Evolutionary conservation across 2,888 invertebrate genomes (phyloP), one percentile per base, ranked within the genome.

Genomic region (Sinelater perroti): DNA sequence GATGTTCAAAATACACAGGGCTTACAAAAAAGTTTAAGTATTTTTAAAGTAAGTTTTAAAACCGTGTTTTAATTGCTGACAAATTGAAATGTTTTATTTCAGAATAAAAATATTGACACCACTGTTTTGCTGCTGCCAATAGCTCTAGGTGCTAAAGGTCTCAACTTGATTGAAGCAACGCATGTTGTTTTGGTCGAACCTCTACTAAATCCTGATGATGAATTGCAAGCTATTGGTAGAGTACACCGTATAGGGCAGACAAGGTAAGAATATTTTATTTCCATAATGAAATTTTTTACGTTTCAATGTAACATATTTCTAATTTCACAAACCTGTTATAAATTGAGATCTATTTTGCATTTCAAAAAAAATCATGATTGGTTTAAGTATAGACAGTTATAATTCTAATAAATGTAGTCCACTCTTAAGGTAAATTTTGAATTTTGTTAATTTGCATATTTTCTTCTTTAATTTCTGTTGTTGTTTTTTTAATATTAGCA

Each of bases 191-290:
- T 92, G 14, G 83, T 88, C 0, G 91, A 92, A 68, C 91, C 91
- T 0, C 81, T 89, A 30, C 77, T 91, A 11, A 89, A 90, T 75
- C 84, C 85, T 1, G 87, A 86, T 0, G 87, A 88, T 68, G 90
- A 91, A 69, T 75, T 85, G 8, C 91, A 92, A 78, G 91, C 91
- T 1, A 84, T 92, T 53, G 90, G 91, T 0, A 78, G 92, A 56
- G 83, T 92, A 8, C 89, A 91, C 78, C 82, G 92, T 28, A 90
- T 92, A 63, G 92, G 92, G 0, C 92, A 92, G 78, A 87, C 83
- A 1, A 87, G 81, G 87, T 87, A 70, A 54, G 60, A 30, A 24
- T 6, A 24, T 24, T 6, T n/a, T n/a, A n/a, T n/a, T n/a, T n/a
- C n/a, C n/a, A n/a, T n/a, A n/a, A n/a, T n/a, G n/a, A n/a, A n/a